Conservation (phyloP, 2,888 invertebrate species). For the Electrophaes corylata region DNA sequence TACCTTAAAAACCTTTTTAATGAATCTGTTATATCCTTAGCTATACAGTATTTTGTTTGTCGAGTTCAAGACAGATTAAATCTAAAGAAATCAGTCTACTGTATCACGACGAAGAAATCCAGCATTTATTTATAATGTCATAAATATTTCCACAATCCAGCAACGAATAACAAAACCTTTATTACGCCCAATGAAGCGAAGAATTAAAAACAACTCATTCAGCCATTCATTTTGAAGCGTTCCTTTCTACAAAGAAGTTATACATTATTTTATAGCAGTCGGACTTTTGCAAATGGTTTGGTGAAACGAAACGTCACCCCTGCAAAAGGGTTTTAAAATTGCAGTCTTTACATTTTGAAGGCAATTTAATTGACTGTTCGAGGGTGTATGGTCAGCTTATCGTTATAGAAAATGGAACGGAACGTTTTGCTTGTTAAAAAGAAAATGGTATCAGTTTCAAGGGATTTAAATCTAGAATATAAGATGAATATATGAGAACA, state of each 20-base stretch:
- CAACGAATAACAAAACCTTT: slow-evolving; percentile 13
- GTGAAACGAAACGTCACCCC: slow-evolving; percentile 34
- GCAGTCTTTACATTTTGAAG: slow-evolving; percentile 19
- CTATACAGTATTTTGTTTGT: neutral
- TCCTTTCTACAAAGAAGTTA: slow-evolving; percentile 25
- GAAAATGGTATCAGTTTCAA: neutral
- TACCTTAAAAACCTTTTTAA: neutral
- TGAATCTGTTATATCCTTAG: neutral
- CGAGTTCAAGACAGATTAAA: neutral
- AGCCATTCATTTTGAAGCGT: slow-evolving; percentile 28
- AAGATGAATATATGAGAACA: too few relatives aligned
- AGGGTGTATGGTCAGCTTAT: neutral
- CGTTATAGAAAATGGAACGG: neutral
- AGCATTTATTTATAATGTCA: neutral
- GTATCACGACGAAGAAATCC: neutral
- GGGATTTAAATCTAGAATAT: too few relatives aligned
- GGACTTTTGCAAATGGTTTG: slow-evolving; percentile 36
- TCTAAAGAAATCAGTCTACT: neutral
- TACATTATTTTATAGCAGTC: neutral
- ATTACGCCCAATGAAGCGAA: slow-evolving; percentile 19
- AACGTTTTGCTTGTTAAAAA: neutral
- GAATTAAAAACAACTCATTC: slow-evolving; percentile 36
- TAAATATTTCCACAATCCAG: slow-evolving; percentile 3
- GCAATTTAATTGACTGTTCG: slow-evolving; percentile 20
- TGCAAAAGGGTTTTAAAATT: slow-evolving; percentile 19